These are phyloP conservation scores for Melanerpes formicivorus DNA, from an alignment of 2,113 vertebrate species.

Conservation along the genomic window DNA sequence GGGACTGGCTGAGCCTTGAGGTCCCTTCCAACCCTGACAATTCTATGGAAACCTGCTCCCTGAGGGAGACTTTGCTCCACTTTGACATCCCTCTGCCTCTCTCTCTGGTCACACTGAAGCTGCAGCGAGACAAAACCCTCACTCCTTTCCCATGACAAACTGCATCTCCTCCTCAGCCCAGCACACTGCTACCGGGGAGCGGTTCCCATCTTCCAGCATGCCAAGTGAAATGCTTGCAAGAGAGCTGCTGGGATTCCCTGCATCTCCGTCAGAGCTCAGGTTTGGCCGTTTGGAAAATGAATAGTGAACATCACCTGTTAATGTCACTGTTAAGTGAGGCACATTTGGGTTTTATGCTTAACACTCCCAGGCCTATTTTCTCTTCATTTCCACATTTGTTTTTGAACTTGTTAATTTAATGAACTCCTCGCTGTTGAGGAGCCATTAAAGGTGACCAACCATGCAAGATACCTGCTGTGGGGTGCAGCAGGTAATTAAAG, in stretches of 20 bases:
- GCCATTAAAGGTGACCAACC: conserved; percentile 74
- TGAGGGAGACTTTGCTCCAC: background rate
- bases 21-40: too few species aligned
- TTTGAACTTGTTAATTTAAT: conserved; percentile 78
- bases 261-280: conserved; percentile 70
- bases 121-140: background rate
- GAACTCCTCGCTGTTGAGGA: conserved; percentile 76
- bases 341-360: conserved; percentile 56
- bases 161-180: background rate
- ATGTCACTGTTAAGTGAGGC: conserved; percentile 70
- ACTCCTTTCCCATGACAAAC: background rate
- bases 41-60: background rate
- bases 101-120: background rate
- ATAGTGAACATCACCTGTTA: conserved; percentile 82
- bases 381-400: conserved; percentile 49
- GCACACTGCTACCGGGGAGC: background rate
- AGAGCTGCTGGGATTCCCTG: conserved; percentile 60
- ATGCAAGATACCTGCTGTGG: conserved; percentile 73
- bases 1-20: too few species aligned
- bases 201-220: conserved; percentile 13
- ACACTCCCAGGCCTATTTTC: conserved; percentile 43
- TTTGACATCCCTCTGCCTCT: background rate
- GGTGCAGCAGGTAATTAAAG: conserved; percentile 68
- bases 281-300: conserved; percentile 78
- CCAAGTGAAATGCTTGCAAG: conserved; percentile 53